Percentiles rank a stretch among this genome's conserved stretches.
Conservation (phyloP, 2,888 invertebrate genomes). For the Phania funesta region DNA sequence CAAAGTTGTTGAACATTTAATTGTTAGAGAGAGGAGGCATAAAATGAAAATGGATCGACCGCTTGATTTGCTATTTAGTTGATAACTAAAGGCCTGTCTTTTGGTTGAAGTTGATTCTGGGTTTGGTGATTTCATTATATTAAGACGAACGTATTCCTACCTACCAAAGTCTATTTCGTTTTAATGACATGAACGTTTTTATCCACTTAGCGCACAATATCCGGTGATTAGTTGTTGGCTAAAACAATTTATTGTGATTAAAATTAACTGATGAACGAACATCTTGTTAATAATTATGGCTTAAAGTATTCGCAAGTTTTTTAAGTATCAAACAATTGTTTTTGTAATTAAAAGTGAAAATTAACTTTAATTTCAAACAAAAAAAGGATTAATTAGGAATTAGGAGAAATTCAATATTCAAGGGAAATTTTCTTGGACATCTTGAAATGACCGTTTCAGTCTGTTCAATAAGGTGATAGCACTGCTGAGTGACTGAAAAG, state of each 20-base stretch:
- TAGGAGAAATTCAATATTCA: no score
- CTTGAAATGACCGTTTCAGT: no score
- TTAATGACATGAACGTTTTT: constrained; percentile 17
- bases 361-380: no score
- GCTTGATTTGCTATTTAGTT: neutral
- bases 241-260: constrained; percentile 21
- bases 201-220: constrained; percentile 46
- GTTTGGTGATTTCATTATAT: constrained; percentile 37
- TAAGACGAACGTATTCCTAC: neutral
- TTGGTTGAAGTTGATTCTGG: constrained; percentile 53
- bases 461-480: no score
- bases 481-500: no score
- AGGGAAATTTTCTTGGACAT: no score
- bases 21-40: neutral
- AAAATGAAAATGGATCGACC: neutral
- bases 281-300: no score
- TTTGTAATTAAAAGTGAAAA: no score
- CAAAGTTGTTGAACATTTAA: constrained; percentile 50
- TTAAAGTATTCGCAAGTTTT: no score
- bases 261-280: no score
- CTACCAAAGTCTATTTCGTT: constrained; percentile 1
- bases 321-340: no score
- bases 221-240: constrained; percentile 17
- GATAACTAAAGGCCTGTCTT: constrained; percentile 55
- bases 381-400: no score